A percentile compares a stretch with the other conserved stretches of the same genome.
phyloP scores from a whole-genome alignment of 2,797 vertebrate species.

The Kryptopterus vitreolus region DNA sequence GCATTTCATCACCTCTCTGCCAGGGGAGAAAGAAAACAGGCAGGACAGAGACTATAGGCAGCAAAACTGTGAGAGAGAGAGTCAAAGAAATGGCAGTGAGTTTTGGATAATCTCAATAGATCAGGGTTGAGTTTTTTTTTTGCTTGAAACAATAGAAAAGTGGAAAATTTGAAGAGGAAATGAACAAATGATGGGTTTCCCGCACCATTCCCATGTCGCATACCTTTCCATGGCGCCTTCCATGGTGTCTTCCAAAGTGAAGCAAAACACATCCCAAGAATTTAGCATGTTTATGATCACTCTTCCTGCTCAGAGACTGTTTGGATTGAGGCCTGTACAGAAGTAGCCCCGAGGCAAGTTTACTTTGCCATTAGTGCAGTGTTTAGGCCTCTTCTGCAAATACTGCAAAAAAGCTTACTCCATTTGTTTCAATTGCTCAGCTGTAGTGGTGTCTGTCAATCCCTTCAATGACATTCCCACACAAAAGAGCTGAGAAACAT shows the following conservation, averaged over 20 bases:
- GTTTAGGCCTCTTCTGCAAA: neutral
- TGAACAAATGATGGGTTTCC: conserved; percentile 9
- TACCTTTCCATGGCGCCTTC: conserved; percentile 1
- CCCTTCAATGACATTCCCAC: conserved; percentile 8
- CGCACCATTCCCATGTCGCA: neutral
- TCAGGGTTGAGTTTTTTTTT: neutral
- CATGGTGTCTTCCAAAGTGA: conserved; percentile 3
- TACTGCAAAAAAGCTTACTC: neutral
- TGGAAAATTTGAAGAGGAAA: neutral
- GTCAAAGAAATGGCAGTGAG: neutral
- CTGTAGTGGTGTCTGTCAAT: conserved; percentile 20
- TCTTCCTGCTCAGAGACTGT: conserved; percentile 21
- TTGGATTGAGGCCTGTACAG: conserved; percentile 27
- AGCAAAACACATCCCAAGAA: conserved; percentile 8
- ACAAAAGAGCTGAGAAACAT: neutral
- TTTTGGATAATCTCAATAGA: neutral
- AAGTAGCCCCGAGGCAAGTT: conserved; percentile 27
- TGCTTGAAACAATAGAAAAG: neutral
- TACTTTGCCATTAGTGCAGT: conserved; percentile 8
- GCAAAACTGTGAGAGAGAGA: neutral
- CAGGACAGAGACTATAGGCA: conserved; percentile 2
- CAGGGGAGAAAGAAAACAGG: conserved; percentile 23
- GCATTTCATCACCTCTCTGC: conserved; percentile 39
- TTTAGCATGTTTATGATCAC: conserved; percentile 35
- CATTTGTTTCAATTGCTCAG: conserved; percentile 9